phyloP scores from a whole-genome alignment of 1,140 invertebrate species.

The Heliothis virescens region DNA sequence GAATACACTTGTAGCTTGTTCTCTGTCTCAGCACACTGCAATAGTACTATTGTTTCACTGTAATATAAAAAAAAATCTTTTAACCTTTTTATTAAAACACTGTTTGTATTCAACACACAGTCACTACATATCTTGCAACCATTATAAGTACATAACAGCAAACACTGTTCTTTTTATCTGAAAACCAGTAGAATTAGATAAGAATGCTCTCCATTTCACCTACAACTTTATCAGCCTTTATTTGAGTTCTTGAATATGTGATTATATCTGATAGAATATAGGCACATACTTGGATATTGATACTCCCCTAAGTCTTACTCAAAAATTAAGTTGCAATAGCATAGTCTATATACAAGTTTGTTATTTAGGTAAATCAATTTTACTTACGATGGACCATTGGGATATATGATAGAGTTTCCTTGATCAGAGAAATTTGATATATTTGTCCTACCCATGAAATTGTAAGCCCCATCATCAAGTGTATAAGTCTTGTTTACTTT shows the following conservation, averaged over 20 bases:
- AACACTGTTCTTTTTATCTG: background rate
- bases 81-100: background rate
- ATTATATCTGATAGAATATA: no score
- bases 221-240: no score
- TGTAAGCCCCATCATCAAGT: constrained; percentile 60
- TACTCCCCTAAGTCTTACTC: no score
- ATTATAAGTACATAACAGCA: background rate
- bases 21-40: constrained; percentile 70
- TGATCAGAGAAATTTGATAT: constrained; percentile 65
- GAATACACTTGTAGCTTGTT: constrained; percentile 68
- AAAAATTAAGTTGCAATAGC: no score
- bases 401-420: constrained; percentile 71
- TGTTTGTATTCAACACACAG: no score
- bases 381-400: constrained; percentile 80
- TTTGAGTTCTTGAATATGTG: no score
- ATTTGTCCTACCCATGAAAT: constrained; percentile 70
- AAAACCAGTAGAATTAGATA: constrained; percentile 2
- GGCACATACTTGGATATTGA: no score
- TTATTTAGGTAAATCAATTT: background rate
- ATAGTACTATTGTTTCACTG: constrained; percentile 68
- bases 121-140: background rate
- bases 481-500: constrained; percentile 54
- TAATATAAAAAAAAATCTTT: constrained; percentile 48
- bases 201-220: background rate
- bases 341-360: background rate